A percentile compares a stretch with the other conserved stretches of the same genome.
Conservation (phyloP, 1,140 invertebrate species). For the Drosophila pseudoananassae region DNA sequence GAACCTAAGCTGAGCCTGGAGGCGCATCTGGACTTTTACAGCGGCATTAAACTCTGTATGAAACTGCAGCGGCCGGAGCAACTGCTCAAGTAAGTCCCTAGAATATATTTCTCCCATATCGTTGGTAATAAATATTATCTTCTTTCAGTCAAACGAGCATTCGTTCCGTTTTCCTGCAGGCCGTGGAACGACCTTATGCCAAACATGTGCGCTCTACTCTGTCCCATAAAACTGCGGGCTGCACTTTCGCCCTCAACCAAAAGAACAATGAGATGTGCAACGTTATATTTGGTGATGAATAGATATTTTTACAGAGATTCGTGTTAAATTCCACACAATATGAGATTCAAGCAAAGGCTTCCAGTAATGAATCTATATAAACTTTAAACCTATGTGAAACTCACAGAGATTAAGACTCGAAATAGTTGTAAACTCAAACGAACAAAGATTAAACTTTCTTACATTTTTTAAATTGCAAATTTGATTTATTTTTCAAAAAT, state of each 20-base stretch:
- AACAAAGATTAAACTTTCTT: slow-evolving; percentile 39
- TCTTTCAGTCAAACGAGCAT: slow-evolving; percentile 47
- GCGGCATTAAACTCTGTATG: slow-evolving; percentile 91
- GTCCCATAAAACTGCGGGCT: slow-evolving; percentile 86
- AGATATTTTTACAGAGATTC: slow-evolving; percentile 2
- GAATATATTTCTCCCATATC: neutral
- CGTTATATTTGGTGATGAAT: slow-evolving; percentile 46
- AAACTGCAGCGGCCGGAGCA: slow-evolving; percentile 90
- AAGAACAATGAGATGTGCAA: slow-evolving; percentile 93
- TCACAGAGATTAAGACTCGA: slow-evolving; percentile 63
- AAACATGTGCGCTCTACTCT: slow-evolving; percentile 56
- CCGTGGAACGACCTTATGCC: slow-evolving; percentile 46
- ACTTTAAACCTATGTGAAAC: slow-evolving; percentile 29
- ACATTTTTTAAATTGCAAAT: neutral
- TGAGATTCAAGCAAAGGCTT: slow-evolving; percentile 25
- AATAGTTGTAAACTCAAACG: slow-evolving; percentile 46
- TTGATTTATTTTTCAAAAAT: neutral
- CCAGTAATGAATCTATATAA: slow-evolving; percentile 20
- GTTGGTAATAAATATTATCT: neutral
- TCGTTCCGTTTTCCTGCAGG: slow-evolving; percentile 56
- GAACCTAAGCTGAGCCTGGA: slow-evolving; percentile 90
- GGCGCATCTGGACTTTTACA: slow-evolving; percentile 92
- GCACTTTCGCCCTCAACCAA: slow-evolving; percentile 90
- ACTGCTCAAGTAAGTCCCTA: slow-evolving; percentile 86
- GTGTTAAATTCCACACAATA: neutral